phyloP scores from a whole-genome alignment of 2,888 invertebrate genomes.

The Lasioglossum oenotherae region DNA sequence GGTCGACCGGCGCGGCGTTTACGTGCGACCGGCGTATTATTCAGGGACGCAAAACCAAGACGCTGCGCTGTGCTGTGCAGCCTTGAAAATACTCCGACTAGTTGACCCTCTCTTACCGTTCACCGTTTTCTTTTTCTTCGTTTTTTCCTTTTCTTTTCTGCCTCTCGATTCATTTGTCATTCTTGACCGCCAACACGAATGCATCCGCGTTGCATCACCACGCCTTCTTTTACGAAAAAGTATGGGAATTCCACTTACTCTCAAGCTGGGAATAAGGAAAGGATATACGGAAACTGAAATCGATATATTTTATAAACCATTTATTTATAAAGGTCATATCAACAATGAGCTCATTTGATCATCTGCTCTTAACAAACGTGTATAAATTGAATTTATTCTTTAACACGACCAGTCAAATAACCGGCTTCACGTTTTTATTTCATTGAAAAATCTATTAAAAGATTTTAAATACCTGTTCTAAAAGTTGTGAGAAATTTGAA shows the following conservation, averaged over 20 bases:
- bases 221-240: conserved; percentile 5
- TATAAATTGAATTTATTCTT: background rate
- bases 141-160: conserved; percentile 25
- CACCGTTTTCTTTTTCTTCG: conserved; percentile 43
- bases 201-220: conserved; percentile 55
- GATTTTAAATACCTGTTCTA: no score
- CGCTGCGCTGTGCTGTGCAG: conserved; percentile 51
- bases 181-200: conserved; percentile 24
- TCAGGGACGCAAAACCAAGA: conserved; percentile 70
- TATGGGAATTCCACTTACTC: background rate
- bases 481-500: no score
- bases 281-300: background rate
- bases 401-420: background rate
- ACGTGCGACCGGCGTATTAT: conserved; percentile 72
- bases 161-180: conserved; percentile 41
- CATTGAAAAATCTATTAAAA: no score
- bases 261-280: background rate
- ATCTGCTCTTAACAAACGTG: background rate
- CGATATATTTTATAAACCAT: background rate
- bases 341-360: background rate
- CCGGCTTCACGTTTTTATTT: background rate
- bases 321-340: background rate
- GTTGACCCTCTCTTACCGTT: conserved; percentile 65
- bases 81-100: conserved; percentile 76
- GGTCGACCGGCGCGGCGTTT: conserved; percentile 76